Conservation (phyloP, 2,888 invertebrate species). For the Scelioninae gen. 2 region DNA sequence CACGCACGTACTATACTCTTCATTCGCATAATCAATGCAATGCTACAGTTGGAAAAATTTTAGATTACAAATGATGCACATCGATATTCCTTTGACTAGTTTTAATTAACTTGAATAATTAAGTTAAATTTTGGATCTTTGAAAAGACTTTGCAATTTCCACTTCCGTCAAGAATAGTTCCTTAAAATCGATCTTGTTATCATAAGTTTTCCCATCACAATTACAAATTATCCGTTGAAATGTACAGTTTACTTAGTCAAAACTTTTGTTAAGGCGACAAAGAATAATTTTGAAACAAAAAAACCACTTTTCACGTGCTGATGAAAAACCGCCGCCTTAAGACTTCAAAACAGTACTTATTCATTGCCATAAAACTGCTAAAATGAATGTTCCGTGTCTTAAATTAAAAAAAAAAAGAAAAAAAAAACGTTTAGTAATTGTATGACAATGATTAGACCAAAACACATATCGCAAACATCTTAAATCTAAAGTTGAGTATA, state of each 20-base stretch:
- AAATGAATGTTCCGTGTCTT: background rate
- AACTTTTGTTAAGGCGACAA: constrained; percentile 26
- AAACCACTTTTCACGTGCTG: no score
- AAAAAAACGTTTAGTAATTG: constrained; percentile 20
- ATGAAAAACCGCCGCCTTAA: constrained; percentile 10
- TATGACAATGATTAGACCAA: constrained; percentile 21
- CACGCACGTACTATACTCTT: constrained; percentile 47
- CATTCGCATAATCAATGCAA: constrained; percentile 2
- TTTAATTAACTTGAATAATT: no score
- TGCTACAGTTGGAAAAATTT: background rate
- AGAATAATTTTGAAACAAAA: background rate
- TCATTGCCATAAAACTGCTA: constrained; percentile 32
- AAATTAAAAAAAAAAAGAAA: no score
- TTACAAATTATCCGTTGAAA: constrained; percentile 5
- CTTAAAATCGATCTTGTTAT: constrained; percentile 56
- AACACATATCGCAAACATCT: constrained; percentile 26
- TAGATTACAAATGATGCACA: constrained; percentile 55
- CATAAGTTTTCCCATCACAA: constrained; percentile 56
- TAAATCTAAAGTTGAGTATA: constrained; percentile 16
- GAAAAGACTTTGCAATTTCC: background rate
- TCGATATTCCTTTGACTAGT: constrained; percentile 42
- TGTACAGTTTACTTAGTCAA: constrained; percentile 6
- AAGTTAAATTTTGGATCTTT: background rate
- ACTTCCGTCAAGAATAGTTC: constrained; percentile 5
- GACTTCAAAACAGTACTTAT: background rate